Conservation (phyloP, 2,797 vertebrate species). For the Gila robusta region DNA sequence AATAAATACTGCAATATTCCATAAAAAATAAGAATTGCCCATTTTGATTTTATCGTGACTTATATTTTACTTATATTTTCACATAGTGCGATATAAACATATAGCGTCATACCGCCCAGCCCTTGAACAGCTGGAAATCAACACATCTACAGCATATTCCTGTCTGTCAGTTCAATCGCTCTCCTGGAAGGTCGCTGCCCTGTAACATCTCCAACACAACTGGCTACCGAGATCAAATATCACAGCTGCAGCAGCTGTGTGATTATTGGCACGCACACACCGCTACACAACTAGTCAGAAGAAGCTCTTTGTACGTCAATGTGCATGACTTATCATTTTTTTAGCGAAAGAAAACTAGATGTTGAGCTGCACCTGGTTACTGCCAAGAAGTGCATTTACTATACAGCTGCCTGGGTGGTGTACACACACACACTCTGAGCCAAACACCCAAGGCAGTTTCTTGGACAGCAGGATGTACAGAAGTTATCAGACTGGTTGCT, state of each 20-base stretch:
- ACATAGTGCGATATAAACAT: not conserved
- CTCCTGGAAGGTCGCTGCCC: slow-evolving; percentile 30
- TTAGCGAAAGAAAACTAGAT: slow-evolving; percentile 29
- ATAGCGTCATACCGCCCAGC: not conserved
- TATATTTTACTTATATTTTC: not conserved
- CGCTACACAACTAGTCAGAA: slow-evolving; percentile 29
- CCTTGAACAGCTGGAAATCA: slow-evolving; percentile 9
- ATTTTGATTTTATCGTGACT: not conserved
- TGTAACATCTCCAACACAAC: slow-evolving; percentile 35
- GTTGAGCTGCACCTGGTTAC: slow-evolving; percentile 56
- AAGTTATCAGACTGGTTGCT: slow-evolving; percentile 70
- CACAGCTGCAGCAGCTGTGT: slow-evolving; percentile 58
- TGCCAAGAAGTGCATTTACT: slow-evolving; percentile 68
- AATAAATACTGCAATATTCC: not conserved
- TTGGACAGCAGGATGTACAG: slow-evolving; percentile 76
- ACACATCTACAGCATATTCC: slow-evolving; percentile 33
- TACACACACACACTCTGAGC: slow-evolving; percentile 13
- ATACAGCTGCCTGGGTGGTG: slow-evolving; percentile 64
- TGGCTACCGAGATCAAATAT: slow-evolving; percentile 47
- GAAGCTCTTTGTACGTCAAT: slow-evolving; percentile 25
- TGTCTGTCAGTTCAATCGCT: slow-evolving; percentile 39
- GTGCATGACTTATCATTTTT: slow-evolving; percentile 47
- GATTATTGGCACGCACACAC: slow-evolving; percentile 40
- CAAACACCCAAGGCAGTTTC: slow-evolving; percentile 64
- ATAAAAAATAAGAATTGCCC: not conserved